These are phyloP conservation scores for Chaetodon trifasciatus DNA, from an alignment of 2,797 vertebrate genomes.

Conservation along the genomic window DNA sequence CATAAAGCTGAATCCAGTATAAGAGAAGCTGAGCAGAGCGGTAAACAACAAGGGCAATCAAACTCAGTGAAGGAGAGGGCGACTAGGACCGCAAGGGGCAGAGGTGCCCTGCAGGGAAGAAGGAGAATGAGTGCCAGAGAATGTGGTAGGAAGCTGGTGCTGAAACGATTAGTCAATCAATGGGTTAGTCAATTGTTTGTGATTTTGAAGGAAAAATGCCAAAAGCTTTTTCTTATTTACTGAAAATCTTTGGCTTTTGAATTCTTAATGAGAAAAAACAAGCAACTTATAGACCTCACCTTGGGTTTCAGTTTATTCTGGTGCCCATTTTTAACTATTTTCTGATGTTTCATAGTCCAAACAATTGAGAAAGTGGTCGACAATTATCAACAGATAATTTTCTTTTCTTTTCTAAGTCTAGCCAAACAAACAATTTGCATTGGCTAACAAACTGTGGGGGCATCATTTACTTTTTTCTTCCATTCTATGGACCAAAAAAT, in stretches of 20 bases:
- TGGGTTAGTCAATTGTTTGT: background rate
- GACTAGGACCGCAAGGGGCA: slow-evolving; percentile 14
- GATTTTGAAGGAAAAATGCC: background rate
- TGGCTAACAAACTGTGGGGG: background rate
- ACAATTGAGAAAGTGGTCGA: background rate
- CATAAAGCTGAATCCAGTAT: slow-evolving; percentile 27
- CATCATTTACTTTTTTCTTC: background rate
- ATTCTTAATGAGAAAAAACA: background rate
- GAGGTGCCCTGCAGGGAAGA: background rate
- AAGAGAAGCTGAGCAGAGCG: slow-evolving; percentile 42
- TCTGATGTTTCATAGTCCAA: background rate
- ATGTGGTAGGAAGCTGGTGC: background rate
- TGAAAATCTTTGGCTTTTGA: background rate
- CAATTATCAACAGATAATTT: background rate
- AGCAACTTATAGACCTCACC: background rate
- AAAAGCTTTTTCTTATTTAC: background rate
- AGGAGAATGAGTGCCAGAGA: background rate
- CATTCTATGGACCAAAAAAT: background rate
- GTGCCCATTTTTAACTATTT: background rate
- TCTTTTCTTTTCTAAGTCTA: background rate
- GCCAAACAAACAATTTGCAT: background rate
- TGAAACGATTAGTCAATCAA: background rate
- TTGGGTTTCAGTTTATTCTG: background rate
- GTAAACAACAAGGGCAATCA: slow-evolving; percentile 54
- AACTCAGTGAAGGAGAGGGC: slow-evolving; percentile 42